phyloP scores from a whole-genome alignment of 1,140 invertebrate species.

The Bactericera cockerelli region DNA sequence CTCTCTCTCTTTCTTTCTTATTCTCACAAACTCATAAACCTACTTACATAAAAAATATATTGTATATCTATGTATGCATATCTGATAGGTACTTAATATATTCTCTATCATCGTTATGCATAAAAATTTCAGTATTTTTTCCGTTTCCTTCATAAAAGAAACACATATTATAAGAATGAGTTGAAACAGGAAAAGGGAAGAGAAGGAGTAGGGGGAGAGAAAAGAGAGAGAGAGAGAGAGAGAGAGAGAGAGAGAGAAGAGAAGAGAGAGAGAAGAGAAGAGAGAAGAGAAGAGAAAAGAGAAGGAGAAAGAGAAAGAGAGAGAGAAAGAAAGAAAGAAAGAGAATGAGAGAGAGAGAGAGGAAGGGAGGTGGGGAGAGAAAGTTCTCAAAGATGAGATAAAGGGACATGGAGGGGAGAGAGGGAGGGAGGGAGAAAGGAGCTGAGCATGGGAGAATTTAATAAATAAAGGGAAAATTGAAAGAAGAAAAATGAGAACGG shows the following conservation, averaged over 20 bases:
- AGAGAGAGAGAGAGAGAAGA: constrained; percentile 15
- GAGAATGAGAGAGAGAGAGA: constrained; percentile 10
- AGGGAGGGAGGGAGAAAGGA: too few species aligned
- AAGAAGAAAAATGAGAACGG: too few species aligned
- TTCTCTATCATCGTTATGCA: too few species aligned
- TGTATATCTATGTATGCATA: too few species aligned
- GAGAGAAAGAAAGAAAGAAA: constrained; percentile 9
- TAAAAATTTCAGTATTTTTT: too few species aligned
- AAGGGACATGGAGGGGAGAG: constrained; percentile 6
- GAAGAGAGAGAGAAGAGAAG: constrained; percentile 15
- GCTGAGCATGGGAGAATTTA: too few species aligned
- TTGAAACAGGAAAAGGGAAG: constrained; percentile 16
- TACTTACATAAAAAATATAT: constrained; percentile 11
- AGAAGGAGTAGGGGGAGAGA: constrained; percentile 10
- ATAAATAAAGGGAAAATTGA: too few species aligned
- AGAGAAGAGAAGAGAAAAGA: constrained; percentile 13
- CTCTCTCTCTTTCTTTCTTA: constrained; percentile 12
- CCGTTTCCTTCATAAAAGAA: too few species aligned
- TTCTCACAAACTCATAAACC: constrained; percentile 11
- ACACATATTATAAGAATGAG: too few species aligned
- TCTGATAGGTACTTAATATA: too few species aligned
- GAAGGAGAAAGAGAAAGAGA: constrained; percentile 11
- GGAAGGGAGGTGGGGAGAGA: neutral
- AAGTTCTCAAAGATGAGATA: constrained; percentile 9
- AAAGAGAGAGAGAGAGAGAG: constrained; percentile 7